These are phyloP conservation scores for Platichthys stellatus DNA, from an alignment of 2,113 vertebrate genomes.

Conservation along the genomic window DNA sequence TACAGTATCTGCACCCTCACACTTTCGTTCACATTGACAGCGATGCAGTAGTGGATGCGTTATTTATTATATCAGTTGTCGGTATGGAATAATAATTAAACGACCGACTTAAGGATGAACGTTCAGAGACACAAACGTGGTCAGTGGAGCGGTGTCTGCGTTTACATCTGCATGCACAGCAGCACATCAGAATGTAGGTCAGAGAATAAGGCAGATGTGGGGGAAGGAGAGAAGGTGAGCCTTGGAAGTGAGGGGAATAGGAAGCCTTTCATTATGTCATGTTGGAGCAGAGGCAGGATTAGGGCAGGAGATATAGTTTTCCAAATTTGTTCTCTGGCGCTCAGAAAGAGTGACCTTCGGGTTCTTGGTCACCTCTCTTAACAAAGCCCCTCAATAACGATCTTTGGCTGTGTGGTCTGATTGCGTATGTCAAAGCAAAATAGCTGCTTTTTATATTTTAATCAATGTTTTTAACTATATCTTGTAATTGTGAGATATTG, in stretches of 20 bases:
- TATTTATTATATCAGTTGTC: slow-evolving; percentile 28
- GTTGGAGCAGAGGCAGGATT: slow-evolving; percentile 38
- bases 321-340: no score
- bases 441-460: not conserved
- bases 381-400: not conserved
- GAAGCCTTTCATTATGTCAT: slow-evolving; percentile 69
- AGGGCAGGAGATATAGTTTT: slow-evolving; percentile 2
- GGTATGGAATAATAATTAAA: slow-evolving; percentile 7
- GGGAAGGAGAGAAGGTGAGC: slow-evolving; percentile 59
- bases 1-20: slow-evolving; percentile 1
- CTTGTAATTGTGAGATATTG: no score
- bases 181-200: slow-evolving; percentile 66
- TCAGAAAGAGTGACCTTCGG: not conserved
- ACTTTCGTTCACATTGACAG: not conserved
- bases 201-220: slow-evolving; percentile 51
- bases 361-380: not conserved
- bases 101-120: slow-evolving; percentile 26
- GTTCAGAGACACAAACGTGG: slow-evolving; percentile 6
- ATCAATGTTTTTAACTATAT: no score
- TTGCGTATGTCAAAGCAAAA: not conserved
- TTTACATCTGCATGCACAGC: slow-evolving; percentile 43
- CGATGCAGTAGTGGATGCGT: slow-evolving; percentile 12
- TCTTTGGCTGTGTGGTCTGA: not conserved
- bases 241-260: slow-evolving; percentile 40
- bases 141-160: slow-evolving; percentile 18